These are phyloP conservation scores for Hirtodrosophila histrioides DNA, from an alignment of 2,888 invertebrate species.

Conservation along the genomic window DNA sequence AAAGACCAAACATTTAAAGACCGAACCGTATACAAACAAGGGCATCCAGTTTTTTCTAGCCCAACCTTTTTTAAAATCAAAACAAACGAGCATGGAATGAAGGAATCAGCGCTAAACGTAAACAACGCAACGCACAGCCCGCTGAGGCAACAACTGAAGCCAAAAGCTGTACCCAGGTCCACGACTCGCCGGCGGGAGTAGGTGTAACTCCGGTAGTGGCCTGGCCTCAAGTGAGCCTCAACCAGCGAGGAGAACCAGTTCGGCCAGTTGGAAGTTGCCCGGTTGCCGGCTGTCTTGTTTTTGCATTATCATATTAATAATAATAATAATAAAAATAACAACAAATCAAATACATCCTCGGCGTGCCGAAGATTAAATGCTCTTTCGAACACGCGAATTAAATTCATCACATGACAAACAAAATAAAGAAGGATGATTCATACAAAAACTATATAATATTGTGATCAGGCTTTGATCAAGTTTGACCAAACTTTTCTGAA, in stretches of 20 bases:
- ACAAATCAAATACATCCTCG: no score
- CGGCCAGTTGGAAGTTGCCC: constrained; percentile 41
- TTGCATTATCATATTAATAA: constrained; percentile 36
- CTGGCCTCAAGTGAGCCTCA: constrained; percentile 39
- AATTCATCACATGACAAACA: no score
- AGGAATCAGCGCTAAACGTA: constrained; percentile 71
- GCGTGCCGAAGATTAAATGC: no score
- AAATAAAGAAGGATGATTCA: no score
- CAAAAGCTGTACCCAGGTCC: constrained; percentile 42
- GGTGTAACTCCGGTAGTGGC: constrained; percentile 69
- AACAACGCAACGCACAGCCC: constrained; percentile 63
- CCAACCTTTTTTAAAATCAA: constrained; percentile 70
- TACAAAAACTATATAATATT: no score
- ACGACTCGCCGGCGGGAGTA: constrained; percentile 59
- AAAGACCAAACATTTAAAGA: constrained; percentile 69
- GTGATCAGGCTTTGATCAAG: no score
- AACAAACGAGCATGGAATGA: constrained; percentile 76
- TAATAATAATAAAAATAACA: constrained; percentile 35
- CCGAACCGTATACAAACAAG: constrained; percentile 66
- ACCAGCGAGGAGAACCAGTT: constrained; percentile 42
- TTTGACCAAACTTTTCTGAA: no score
- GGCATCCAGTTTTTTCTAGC: constrained; percentile 73
- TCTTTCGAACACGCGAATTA: no score
- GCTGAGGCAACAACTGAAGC: constrained; percentile 37
- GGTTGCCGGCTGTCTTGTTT: constrained; percentile 11